phyloP scores from a whole-genome alignment of 2,797 vertebrate genomes.

The Pseudochaenichthys georgianus region DNA sequence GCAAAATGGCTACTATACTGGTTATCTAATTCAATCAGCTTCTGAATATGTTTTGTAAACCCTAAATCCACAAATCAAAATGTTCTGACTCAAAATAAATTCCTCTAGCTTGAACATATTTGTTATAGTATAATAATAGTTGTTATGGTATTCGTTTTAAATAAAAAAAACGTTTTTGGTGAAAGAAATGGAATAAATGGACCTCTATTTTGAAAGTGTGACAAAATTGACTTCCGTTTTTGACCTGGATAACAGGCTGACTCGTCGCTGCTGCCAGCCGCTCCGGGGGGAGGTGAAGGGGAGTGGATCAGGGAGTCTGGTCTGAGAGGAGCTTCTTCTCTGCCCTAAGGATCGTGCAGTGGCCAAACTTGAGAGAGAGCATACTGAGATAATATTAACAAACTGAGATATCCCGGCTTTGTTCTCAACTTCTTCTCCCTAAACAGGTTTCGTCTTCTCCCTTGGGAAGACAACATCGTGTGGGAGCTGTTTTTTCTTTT shows the following conservation, averaged over 20 bases:
- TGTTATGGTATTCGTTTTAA: too few species aligned
- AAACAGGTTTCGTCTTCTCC: background rate
- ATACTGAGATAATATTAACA: slow-evolving; percentile 9
- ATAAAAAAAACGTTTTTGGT: too few species aligned
- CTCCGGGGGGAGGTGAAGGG: slow-evolving; percentile 32
- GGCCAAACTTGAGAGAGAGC: slow-evolving; percentile 32
- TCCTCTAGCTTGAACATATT: too few species aligned
- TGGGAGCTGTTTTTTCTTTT: background rate
- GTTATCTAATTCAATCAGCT: too few species aligned
- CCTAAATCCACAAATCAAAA: too few species aligned
- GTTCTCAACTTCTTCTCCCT: slow-evolving; percentile 38
- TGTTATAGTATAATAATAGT: too few species aligned
- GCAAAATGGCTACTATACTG: too few species aligned
- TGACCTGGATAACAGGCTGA: background rate
- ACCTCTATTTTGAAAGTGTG: slow-evolving; percentile 61
- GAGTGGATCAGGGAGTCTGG: slow-evolving; percentile 32
- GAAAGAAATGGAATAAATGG: too few species aligned
- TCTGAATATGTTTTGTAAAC: too few species aligned
- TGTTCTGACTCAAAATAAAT: too few species aligned
- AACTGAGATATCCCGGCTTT: background rate
- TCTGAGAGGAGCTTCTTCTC: slow-evolving; percentile 42
- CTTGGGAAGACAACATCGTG: accelerated
- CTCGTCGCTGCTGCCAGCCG: slow-evolving; percentile 28
- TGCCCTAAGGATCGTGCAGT: slow-evolving; percentile 20
- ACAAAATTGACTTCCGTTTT: slow-evolving; percentile 4